Evolutionary conservation across 2,888 invertebrate species (phyloP).

Genomic region (Dysmachus trigonus): DNA sequence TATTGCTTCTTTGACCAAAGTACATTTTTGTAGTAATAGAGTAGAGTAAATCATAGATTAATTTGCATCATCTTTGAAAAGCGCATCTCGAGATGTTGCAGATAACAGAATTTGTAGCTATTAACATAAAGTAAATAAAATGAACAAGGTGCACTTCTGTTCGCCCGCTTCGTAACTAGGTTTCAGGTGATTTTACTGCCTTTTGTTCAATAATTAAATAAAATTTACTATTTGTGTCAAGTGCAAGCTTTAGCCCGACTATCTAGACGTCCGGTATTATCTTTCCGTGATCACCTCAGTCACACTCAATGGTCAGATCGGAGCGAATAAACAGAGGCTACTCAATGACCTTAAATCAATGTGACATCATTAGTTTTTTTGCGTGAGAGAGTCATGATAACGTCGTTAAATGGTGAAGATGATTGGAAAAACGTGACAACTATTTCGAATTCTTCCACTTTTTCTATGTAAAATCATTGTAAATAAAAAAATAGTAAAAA

Average conservation of each 20-base stretch:
- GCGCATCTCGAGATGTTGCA: background rate
- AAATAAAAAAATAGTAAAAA: background rate
- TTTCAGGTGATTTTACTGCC: background rate
- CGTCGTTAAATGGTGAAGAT: background rate
- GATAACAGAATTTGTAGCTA: background rate
- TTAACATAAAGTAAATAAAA: background rate
- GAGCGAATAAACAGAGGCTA: background rate
- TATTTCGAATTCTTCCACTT: background rate
- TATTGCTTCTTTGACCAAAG: background rate
- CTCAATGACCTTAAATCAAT: background rate
- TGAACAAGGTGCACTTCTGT: background rate
- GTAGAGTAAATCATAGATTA: background rate
- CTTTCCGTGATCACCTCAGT: background rate
- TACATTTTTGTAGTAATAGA: background rate
- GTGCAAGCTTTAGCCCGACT: background rate
- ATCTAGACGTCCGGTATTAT: background rate
- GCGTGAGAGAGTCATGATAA: background rate
- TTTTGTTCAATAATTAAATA: background rate
- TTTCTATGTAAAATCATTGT: background rate
- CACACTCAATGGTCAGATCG: background rate
- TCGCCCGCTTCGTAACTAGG: background rate
- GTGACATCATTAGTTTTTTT: background rate
- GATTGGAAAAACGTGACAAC: conserved; percentile 8
- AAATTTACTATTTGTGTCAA: background rate
- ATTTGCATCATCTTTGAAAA: background rate